Evolutionary conservation across 1,140 invertebrate genomes (phyloP), one percentile per base, ranked within the genome.

Genomic region (Acromyrmex heyeri): DNA sequence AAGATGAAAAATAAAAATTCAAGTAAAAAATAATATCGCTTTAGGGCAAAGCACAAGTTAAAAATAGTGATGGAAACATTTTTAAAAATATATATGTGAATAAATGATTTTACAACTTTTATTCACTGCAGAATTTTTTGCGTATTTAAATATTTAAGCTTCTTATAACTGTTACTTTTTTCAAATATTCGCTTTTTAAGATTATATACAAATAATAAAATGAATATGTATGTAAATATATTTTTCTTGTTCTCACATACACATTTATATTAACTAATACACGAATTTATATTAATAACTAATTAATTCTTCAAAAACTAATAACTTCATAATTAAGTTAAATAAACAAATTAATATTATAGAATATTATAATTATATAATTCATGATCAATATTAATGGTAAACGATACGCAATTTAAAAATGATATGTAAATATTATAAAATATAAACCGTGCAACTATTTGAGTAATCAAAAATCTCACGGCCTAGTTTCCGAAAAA

Each of bases 271-370:
- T n/a, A 6, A 57, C 16, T n/a, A 65, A 73, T 27, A 57, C 21
- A 57, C 5, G 3, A 34, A 57, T 73, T 57, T 57, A 73, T 38
- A 57, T 57, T 30, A 27, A 18, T n/a, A 6, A 57, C 16, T n/a
- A 65, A 21, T 5, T 65, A 21, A 10, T 12, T 59, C 12, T 30
- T 50, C 14, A 50, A 50, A 50, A 50, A 62, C 27, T n/a, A 65
- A 65, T 53, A 70, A 70, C 24, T 53, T 70, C 3, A 1, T 53
- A 27, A 38, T 65, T 65, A 8, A 70, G 18, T 50, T 24, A 48
- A 69, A 44, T 48, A 69, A 70, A 48, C 0, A 69, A 69, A 69
- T 69, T 18, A 30, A 3, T 16, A 44, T 61, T 62, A 67, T 67
- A 44, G 7, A 72, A n/a, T 55, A 55, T 34, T 16, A 27, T 8